A percentile compares a stretch with the other conserved stretches of the same genome.
These are phyloP conservation scores for Chaetodon trifasciatus DNA, from an alignment of 2,797 vertebrate species.

Conservation along the genomic window DNA sequence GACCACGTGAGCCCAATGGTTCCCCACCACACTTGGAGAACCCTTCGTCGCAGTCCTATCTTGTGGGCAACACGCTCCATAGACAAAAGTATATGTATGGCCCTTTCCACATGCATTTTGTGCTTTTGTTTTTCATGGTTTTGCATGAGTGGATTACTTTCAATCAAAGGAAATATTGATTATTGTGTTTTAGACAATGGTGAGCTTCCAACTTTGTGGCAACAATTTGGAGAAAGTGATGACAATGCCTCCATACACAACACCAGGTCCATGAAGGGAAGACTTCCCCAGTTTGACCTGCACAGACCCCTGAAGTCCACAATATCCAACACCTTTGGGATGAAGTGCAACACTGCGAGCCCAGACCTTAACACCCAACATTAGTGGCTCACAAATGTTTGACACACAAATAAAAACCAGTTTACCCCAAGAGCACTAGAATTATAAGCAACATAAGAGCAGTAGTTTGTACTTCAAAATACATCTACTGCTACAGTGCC, in stretches of 20 bases:
- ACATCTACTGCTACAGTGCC: background rate
- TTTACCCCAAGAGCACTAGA: background rate
- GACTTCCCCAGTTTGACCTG: background rate
- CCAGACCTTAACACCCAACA: background rate
- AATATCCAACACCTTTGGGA: background rate
- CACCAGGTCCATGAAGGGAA: background rate
- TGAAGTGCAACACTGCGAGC: background rate
- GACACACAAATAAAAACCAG: background rate
- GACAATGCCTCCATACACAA: background rate
- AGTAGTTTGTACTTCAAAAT: background rate
- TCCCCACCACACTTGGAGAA: slow-evolving; percentile 24
- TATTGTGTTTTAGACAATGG: slow-evolving; percentile 16
- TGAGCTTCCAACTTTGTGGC: background rate
- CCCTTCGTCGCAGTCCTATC: background rate
- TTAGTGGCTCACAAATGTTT: background rate
- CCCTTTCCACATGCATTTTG: background rate
- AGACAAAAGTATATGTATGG: slow-evolving; percentile 19
- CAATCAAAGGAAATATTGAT: slow-evolving; percentile 4
- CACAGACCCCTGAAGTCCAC: background rate
- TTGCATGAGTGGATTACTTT: background rate
- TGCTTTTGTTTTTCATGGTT: slow-evolving; percentile 5
- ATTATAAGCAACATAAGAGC: background rate
- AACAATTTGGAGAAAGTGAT: background rate
- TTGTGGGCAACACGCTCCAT: background rate
- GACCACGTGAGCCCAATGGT: slow-evolving; percentile 2